Evolutionary conservation across 2,113 vertebrate genomes (phyloP).

Genomic region (Cyphomyrus plagiostoma): DNA sequence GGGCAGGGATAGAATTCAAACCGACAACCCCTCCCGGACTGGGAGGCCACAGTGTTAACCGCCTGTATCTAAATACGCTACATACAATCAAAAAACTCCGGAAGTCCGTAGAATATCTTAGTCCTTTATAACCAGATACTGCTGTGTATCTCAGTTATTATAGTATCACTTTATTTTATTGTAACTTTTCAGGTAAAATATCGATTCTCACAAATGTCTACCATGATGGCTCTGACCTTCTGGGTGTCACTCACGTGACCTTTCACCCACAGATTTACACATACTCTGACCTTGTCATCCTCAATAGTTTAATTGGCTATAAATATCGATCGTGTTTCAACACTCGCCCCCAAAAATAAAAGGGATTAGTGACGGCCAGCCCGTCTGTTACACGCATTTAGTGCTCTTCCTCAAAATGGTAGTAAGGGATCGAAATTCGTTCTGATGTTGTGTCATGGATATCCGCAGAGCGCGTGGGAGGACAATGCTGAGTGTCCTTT

Average conservation of each 20-base stretch:
- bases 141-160: not conserved
- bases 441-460: not conserved
- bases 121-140: not conserved
- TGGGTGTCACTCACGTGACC: slow-evolving; percentile 52
- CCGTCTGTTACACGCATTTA: not conserved
- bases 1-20: not conserved
- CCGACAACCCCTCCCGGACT: no score
- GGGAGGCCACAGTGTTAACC: not conserved
- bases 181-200: slow-evolving; percentile 33
- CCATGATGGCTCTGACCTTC: slow-evolving; percentile 65
- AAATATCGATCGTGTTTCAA: slow-evolving; percentile 50
- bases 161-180: not conserved
- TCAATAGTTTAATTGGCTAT: slow-evolving; percentile 34
- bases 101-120: not conserved
- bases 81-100: not conserved
- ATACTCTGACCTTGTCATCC: slow-evolving; percentile 59
- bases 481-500: not conserved
- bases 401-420: not conserved
- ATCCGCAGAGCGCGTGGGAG: not conserved
- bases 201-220: slow-evolving; percentile 43
- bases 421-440: not conserved
- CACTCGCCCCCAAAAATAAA: slow-evolving; percentile 24
- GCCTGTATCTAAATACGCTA: not conserved
- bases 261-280: slow-evolving; percentile 52
- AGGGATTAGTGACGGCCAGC: not conserved